Conservation (phyloP, 1,140 invertebrate genomes). For the Ostrea denselamellosa region DNA sequence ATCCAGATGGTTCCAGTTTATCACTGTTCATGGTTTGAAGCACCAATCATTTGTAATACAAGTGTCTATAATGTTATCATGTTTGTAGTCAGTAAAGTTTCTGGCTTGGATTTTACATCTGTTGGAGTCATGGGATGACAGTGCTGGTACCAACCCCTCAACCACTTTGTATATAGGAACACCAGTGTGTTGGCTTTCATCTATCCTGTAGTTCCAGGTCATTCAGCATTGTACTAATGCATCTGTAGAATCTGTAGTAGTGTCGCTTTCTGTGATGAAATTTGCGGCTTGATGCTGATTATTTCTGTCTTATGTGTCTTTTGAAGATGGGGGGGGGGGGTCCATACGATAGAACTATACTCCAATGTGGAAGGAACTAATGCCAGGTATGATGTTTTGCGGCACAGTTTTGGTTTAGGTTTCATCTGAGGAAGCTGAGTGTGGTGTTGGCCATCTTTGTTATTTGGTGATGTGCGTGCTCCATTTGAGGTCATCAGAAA, state of each 20-base stretch:
- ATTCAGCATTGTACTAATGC: neutral
- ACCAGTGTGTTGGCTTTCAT: neutral
- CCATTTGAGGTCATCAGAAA: slow-evolving; percentile 57
- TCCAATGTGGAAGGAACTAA: slow-evolving; percentile 28
- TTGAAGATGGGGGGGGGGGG: slow-evolving; percentile 46
- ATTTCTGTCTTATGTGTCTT: slow-evolving; percentile 47
- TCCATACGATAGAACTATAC: slow-evolving; percentile 52
- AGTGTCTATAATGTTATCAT: too few species aligned
- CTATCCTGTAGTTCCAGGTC: neutral
- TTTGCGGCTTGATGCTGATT: slow-evolving; percentile 44
- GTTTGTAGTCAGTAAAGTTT: neutral
- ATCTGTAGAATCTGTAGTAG: slow-evolving; percentile 44
- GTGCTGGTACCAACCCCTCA: neutral
- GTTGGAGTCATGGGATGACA: neutral
- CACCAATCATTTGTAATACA: neutral
- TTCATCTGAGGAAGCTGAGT: slow-evolving; percentile 54
- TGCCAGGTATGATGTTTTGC: slow-evolving; percentile 48
- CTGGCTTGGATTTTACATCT: neutral
- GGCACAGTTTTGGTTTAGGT: slow-evolving; percentile 37
- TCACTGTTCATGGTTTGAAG: neutral
- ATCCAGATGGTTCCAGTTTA: neutral
- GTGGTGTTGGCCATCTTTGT: slow-evolving; percentile 45
- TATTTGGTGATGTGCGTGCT: slow-evolving; percentile 45
- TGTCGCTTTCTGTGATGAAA: slow-evolving; percentile 52
- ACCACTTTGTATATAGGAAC: neutral